phyloP scores from a whole-genome alignment of 2,113 vertebrate species.

The Calidris pygmaea region DNA sequence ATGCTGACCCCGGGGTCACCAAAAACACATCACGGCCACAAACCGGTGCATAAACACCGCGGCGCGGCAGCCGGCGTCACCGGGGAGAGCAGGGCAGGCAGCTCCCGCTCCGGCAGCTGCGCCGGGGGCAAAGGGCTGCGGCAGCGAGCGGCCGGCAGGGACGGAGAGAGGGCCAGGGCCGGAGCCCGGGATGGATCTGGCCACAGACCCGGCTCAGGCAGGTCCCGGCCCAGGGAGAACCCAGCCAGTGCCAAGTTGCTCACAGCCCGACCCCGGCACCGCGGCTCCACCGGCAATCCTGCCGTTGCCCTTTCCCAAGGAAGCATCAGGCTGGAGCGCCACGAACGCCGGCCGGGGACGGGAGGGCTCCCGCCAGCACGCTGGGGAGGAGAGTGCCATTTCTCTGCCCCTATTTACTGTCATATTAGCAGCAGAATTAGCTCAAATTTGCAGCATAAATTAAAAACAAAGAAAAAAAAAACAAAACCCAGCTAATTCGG shows the following conservation, averaged over 20 bases:
- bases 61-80: neutral
- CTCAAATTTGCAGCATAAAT: neutral
- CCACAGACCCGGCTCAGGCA: neutral
- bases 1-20: neutral
- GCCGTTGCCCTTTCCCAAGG: neutral
- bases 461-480: neutral
- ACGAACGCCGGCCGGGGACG: fast-evolving
- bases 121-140: neutral
- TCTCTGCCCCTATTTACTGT: neutral
- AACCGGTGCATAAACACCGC: neutral
- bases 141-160: fast-evolving
- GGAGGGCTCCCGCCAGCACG: neutral
- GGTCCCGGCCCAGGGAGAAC: neutral
- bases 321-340: fast-evolving
- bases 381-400: neutral
- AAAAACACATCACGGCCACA: neutral
- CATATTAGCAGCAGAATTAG: slow-evolving; percentile 6
- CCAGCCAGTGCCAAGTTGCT: fast-evolving
- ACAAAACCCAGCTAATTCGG: neutral
- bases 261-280: fast-evolving
- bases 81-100: neutral
- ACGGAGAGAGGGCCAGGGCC: neutral
- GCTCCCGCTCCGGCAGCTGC: neutral
- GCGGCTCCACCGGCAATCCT: neutral
- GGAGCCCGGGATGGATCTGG: fast-evolving